phyloP scores from a whole-genome alignment of 2,797 vertebrate species.

The Pitangus sulphuratus region DNA sequence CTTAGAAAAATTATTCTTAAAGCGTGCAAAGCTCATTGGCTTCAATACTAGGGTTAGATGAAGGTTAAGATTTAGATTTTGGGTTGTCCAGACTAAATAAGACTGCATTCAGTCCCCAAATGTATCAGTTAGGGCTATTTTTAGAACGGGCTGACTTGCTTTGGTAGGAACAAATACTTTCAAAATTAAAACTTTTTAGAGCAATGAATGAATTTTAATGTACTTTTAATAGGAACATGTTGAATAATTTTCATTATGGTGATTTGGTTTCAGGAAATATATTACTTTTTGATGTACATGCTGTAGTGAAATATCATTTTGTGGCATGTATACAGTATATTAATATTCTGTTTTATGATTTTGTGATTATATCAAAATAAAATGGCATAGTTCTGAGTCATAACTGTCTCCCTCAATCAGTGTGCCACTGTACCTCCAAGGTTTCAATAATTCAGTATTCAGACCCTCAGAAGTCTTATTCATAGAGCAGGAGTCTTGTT shows the following conservation, averaged over 20 bases:
- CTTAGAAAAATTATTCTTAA: not conserved
- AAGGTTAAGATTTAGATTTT: not conserved
- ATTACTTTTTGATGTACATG: not conserved
- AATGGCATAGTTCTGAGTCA: not conserved
- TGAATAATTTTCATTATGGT: not conserved
- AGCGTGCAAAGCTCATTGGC: not conserved
- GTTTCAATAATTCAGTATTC: slow-evolving; percentile 31
- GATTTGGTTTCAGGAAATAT: not conserved
- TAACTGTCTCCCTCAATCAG: not conserved
- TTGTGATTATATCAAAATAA: not conserved
- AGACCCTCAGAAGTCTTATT: not conserved
- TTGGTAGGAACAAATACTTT: not conserved
- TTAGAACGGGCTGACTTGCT: not conserved
- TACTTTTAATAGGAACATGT: not conserved
- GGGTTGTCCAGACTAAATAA: not conserved
- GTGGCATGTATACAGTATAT: not conserved
- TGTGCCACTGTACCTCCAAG: not conserved
- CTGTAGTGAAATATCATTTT: not conserved
- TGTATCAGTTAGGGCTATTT: not conserved
- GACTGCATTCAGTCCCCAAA: not conserved
- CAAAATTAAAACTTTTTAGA: not conserved
- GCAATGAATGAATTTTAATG: not conserved
- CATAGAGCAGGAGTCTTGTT: not conserved
- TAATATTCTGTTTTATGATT: slow-evolving; percentile 24
- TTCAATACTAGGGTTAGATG: not conserved